A percentile compares a stretch with the other conserved stretches of the same genome.
phyloP scores from a whole-genome alignment of 2,113 vertebrate genomes.

The Macrotus californicus region DNA sequence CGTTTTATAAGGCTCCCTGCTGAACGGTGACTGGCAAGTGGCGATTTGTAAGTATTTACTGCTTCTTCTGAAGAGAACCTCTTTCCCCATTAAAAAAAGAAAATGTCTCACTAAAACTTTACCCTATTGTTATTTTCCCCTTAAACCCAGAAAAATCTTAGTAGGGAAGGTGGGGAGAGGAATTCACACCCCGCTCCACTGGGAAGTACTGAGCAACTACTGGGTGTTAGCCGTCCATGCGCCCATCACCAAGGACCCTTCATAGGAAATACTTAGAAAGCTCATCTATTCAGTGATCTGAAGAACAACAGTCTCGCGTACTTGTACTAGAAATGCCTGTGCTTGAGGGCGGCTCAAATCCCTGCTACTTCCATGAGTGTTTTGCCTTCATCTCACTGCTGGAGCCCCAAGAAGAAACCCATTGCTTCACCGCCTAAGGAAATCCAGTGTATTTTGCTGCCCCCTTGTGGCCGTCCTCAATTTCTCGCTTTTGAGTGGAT shows the following conservation, averaged over 20 bases:
- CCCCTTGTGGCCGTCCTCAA: constrained; percentile 56
- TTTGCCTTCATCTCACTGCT: not conserved
- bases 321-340: not conserved
- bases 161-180: not conserved
- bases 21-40: not conserved
- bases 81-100: not conserved
- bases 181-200: not conserved
- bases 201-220: not conserved
- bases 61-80: not conserved
- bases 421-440: not conserved
- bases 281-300: not conserved
- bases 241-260: not conserved
- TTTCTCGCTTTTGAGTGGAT: not conserved
- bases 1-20: not conserved
- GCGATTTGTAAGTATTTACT: not conserved
- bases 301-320: not conserved
- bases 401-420: not conserved
- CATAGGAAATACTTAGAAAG: not conserved
- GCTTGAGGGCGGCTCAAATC: not conserved
- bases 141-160: not conserved
- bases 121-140: not conserved
- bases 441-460: constrained; percentile 69
- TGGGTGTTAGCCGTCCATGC: not conserved
- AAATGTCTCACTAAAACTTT: not conserved
- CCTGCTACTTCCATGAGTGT: not conserved